phyloP scores from a whole-genome alignment of 2,797 vertebrate species.

The Argentina silus region DNA sequence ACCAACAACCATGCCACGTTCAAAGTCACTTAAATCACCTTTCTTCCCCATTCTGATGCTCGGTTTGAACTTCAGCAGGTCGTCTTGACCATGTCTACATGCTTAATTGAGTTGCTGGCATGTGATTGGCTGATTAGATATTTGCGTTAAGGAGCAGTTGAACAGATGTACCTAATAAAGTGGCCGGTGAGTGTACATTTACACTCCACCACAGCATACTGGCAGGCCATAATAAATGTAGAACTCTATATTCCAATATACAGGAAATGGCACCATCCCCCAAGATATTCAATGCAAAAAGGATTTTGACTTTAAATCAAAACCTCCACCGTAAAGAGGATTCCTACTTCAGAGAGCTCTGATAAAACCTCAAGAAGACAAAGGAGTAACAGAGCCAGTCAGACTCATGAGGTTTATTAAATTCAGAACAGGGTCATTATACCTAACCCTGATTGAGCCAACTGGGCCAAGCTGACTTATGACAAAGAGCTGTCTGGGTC shows the following conservation, averaged over 20 bases:
- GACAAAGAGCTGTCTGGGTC: conserved; percentile 49
- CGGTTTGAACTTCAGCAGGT: no score
- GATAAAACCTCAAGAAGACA: background rate
- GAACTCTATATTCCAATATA: background rate
- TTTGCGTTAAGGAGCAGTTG: no score
- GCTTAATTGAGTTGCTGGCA: no score
- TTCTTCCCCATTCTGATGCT: no score
- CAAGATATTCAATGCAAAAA: background rate
- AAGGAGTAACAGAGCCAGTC: background rate
- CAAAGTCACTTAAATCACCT: no score
- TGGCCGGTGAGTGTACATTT: no score
- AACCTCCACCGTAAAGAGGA: background rate
- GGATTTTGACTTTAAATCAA: background rate
- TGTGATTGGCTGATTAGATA: no score
- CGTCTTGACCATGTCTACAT: no score
- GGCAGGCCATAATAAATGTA: background rate
- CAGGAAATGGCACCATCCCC: background rate
- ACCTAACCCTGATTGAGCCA: background rate
- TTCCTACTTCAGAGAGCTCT: background rate
- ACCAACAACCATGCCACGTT: no score
- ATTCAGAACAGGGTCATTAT: conserved; percentile 9
- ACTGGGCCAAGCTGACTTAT: conserved; percentile 15
- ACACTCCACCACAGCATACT: background rate
- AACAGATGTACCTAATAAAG: no score
- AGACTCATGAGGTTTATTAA: conserved; percentile 2